phyloP scores from a whole-genome alignment of 2,797 vertebrate genomes.

The Setipinna tenuifilis region DNA sequence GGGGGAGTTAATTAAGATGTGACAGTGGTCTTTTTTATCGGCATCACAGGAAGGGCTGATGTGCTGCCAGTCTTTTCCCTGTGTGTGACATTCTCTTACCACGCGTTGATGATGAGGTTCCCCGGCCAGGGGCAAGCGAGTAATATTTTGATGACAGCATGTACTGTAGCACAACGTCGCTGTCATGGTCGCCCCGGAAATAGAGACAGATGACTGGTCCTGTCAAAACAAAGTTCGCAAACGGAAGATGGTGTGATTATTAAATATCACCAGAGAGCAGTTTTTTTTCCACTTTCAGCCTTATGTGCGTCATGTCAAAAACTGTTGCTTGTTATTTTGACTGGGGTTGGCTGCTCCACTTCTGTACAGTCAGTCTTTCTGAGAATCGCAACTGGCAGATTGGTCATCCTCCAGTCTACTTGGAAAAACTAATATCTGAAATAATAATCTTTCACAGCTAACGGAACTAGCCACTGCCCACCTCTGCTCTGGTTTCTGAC shows the following conservation, averaged over 20 bases:
- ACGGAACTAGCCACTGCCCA: not conserved
- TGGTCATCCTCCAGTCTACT: not conserved
- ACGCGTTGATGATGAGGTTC: not conserved
- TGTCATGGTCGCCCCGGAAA: not conserved
- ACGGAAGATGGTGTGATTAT: slow-evolving; percentile 24
- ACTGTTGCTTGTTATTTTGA: slow-evolving; percentile 17
- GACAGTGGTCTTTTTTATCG: slow-evolving; percentile 32
- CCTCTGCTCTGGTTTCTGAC: not conserved
- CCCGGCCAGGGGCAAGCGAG: not conserved
- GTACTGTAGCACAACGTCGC: not conserved
- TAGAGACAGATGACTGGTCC: slow-evolving; percentile 10
- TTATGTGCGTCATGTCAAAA: slow-evolving; percentile 10
- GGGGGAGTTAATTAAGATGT: slow-evolving; percentile 27
- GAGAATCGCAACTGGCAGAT: not conserved
- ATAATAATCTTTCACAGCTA: not conserved
- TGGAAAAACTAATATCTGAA: too few relatives aligned
- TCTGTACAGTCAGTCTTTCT: not conserved
- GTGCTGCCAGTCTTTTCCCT: slow-evolving; percentile 27
- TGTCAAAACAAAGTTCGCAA: slow-evolving; percentile 17
- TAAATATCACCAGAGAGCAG: not conserved
- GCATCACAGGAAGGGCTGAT: slow-evolving; percentile 26
- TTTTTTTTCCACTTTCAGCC: not conserved
- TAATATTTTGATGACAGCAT: not conserved
- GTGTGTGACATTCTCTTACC: slow-evolving; percentile 42
- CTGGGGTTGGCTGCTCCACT: not conserved